phyloP scores from a whole-genome alignment of 2,888 invertebrate genomes.

The Quadroppia sp. region DNA sequence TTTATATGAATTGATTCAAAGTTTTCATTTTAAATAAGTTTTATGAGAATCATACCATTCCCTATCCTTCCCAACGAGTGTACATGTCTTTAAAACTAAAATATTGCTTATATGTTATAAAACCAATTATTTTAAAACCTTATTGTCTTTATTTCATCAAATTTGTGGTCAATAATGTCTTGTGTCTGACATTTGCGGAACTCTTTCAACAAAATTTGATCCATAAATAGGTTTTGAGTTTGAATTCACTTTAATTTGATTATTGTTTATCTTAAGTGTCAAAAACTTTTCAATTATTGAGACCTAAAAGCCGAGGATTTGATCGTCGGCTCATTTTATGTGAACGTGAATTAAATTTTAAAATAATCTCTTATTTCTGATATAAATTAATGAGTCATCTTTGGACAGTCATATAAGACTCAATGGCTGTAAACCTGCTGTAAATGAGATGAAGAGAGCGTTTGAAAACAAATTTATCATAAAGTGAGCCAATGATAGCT shows the following conservation, averaged over 20 bases:
- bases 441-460: background rate
- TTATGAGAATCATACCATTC: too few species aligned
- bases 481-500: constrained; percentile 15
- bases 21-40: too few species aligned
- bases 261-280: background rate
- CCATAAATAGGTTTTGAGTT: background rate
- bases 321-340: background rate
- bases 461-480: background rate
- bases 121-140: too few species aligned
- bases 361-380: background rate
- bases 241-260: too few species aligned
- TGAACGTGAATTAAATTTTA: background rate
- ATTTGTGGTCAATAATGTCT: too few species aligned
- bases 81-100: too few species aligned
- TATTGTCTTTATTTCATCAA: too few species aligned
- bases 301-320: background rate
- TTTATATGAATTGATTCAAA: too few species aligned
- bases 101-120: too few species aligned
- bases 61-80: too few species aligned
- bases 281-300: background rate
- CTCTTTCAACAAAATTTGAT: background rate
- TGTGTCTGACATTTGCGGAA: too few species aligned
- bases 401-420: background rate
- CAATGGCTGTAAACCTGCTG: background rate
- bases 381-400: background rate